Conservation (phyloP, 2,888 invertebrate species). For the Protophormia terraenovae region DNA sequence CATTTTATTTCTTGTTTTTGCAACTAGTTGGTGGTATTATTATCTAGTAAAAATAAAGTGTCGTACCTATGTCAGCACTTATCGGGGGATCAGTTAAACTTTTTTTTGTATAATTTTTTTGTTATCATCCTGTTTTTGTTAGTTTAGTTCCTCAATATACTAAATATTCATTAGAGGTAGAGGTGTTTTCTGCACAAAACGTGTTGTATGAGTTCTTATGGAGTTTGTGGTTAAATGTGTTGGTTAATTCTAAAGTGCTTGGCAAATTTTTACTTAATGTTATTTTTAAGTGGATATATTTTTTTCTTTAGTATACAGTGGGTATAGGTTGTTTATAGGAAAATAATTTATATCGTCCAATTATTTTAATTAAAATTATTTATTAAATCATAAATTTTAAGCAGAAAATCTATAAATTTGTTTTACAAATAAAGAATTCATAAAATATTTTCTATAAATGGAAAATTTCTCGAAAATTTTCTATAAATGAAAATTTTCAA, state of each 20-base stretch:
- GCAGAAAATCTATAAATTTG: no score
- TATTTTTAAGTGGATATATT: conserved; percentile 61
- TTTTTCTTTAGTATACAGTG: conserved; percentile 25
- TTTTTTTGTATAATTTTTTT: conserved; percentile 24
- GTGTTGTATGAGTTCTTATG: conserved; percentile 37
- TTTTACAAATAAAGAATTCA: no score
- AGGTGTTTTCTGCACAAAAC: conserved; percentile 7
- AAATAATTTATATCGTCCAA: no score
- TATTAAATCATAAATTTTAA: no score
- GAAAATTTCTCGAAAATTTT: no score
- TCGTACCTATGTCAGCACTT: conserved; percentile 72
- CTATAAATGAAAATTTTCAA: no score
- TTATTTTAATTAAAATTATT: no score
- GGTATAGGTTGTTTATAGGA: no score
- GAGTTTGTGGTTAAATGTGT: conserved; percentile 66
- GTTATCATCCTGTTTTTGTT: neutral
- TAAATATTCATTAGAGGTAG: conserved; percentile 15
- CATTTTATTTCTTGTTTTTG: conserved; percentile 25
- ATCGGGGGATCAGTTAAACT: conserved; percentile 68
- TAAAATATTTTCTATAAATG: no score
- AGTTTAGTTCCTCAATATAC: neutral
- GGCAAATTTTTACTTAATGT: conserved; percentile 75
- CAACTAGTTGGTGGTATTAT: conserved; percentile 64
- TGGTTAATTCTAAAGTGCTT: conserved; percentile 72
- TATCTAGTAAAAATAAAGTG: conserved; percentile 63